Evolutionary conservation across 2,797 vertebrate genomes (phyloP).

Genomic region (Muscicapa comitata): DNA sequence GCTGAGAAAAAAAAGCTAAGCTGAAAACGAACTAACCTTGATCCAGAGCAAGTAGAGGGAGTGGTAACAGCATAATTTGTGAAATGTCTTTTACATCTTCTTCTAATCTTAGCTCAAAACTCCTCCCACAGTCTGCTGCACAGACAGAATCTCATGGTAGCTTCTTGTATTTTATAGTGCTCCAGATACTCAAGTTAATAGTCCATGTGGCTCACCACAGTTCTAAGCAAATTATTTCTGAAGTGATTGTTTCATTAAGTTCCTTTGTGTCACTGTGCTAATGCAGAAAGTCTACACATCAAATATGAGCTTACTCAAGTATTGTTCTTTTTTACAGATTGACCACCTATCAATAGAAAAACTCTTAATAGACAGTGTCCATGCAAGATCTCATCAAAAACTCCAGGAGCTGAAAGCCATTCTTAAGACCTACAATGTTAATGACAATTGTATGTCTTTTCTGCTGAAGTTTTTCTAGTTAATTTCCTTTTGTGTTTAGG

Average conservation of each 20-base stretch:
- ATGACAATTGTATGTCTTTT: constrained; percentile 89
- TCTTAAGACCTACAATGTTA: constrained; percentile 88
- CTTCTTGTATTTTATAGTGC: neutral
- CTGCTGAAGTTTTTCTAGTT: neutral
- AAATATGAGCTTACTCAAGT: neutral
- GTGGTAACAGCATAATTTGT: neutral
- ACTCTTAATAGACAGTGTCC: constrained; percentile 96
- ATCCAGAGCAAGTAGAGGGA: neutral
- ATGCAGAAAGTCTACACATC: neutral
- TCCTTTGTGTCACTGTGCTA: neutral
- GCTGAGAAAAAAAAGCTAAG: neutral
- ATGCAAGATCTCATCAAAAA: constrained; percentile 96
- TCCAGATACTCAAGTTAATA: neutral
- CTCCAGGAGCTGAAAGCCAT: constrained; percentile 96
- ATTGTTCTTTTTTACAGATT: constrained; percentile 78
- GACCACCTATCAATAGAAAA: constrained; percentile 98
- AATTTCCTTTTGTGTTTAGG: neutral
- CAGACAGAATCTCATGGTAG: neutral
- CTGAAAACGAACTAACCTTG: neutral
- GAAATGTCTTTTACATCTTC: neutral
- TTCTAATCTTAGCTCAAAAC: neutral
- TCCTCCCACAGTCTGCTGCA: neutral
- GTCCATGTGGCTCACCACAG: neutral
- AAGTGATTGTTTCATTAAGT: neutral
- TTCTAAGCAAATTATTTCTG: neutral